Conservation (phyloP, 2,113 vertebrate genomes). For the Thermophis baileyi region DNA sequence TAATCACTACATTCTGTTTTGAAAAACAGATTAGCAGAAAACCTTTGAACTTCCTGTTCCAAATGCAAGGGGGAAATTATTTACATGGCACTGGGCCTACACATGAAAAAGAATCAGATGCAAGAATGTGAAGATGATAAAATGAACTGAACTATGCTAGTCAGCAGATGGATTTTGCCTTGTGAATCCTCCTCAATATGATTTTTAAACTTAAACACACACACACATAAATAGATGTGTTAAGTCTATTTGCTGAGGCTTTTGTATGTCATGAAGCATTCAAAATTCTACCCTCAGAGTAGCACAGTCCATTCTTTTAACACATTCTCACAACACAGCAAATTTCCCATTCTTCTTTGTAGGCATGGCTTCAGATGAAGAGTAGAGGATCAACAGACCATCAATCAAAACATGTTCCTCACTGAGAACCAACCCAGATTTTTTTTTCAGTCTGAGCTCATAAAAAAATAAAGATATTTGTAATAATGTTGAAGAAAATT, state of each 20-base stretch:
- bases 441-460: constrained; percentile 20
- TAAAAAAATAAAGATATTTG: constrained; percentile 48
- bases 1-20: constrained; percentile 37
- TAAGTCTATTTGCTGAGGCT: neutral
- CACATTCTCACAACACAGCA: neutral
- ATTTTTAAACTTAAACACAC: neutral
- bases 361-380: neutral
- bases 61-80: neutral
- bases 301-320: neutral
- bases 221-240: neutral
- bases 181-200: neutral
- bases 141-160: neutral
- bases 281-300: neutral
- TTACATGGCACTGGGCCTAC: constrained; percentile 7
- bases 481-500: constrained; percentile 18
- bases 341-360: neutral
- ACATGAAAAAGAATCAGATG: neutral
- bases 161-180: neutral
- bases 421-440: constrained; percentile 39
- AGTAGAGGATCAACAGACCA: neutral
- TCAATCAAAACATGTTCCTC: constrained; percentile 38
- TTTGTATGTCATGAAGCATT: neutral
- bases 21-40: constrained; percentile 33
- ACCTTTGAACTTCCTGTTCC: constrained; percentile 30
- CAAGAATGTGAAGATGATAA: neutral